phyloP scores from a whole-genome alignment of 2,113 vertebrate genomes.

The Malurus melanocephalus region DNA sequence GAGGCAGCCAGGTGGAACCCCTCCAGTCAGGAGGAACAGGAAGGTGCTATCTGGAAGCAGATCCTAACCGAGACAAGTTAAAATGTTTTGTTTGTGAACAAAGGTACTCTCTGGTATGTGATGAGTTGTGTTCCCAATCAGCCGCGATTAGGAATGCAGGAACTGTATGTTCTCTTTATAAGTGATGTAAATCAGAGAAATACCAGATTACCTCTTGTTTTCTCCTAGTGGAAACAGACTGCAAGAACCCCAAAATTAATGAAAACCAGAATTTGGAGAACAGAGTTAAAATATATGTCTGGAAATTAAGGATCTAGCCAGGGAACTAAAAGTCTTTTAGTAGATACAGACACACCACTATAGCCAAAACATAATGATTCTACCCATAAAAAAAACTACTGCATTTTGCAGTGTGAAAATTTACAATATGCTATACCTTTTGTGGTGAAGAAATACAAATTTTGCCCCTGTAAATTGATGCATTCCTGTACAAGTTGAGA shows the following conservation, averaged over 20 bases:
- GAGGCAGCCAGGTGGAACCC: neutral
- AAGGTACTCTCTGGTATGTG: neutral
- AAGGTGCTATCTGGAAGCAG: neutral
- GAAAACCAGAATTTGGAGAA: neutral
- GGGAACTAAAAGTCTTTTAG: neutral
- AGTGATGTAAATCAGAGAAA: neutral
- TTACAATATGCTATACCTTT: slow-evolving; percentile 7
- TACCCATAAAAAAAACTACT: neutral
- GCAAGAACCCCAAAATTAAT: neutral
- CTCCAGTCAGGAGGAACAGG: neutral
- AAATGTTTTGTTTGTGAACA: neutral
- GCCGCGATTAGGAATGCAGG: neutral
- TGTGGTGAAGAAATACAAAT: neutral
- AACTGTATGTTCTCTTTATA: neutral
- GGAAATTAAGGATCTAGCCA: neutral
- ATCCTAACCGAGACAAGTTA: neutral
- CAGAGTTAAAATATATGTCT: neutral
- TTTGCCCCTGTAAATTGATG: neutral
- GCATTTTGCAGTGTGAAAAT: slow-evolving; percentile 1
- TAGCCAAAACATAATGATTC: neutral
- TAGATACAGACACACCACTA: neutral
- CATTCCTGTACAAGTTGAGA: neutral
- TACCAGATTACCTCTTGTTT: neutral
- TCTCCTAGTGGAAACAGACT: neutral
- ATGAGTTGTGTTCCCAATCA: neutral